Percentiles rank a stretch among this genome's conserved stretches.
Conservation (phyloP, 2,888 invertebrate genomes). For the Tipula vernalis region DNA sequence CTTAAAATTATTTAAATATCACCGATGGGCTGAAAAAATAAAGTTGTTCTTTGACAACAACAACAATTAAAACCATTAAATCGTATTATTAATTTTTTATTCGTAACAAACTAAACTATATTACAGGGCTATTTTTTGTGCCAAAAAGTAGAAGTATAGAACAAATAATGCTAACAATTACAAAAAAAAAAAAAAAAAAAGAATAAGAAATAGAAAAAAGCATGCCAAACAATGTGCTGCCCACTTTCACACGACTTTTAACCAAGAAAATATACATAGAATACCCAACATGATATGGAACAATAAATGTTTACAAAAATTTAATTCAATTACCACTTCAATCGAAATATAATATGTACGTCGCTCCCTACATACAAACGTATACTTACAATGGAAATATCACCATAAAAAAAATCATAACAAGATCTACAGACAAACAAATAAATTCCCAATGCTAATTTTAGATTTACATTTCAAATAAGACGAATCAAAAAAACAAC, state of each 20-base stretch:
- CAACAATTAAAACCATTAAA: too few relatives aligned
- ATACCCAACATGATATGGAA: not conserved
- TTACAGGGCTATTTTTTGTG: too few relatives aligned
- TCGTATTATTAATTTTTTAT: too few relatives aligned
- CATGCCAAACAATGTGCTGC: too few relatives aligned
- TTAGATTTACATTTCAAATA: slow-evolving; percentile 4
- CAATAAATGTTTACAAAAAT: not conserved
- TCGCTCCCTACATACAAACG: not conserved
- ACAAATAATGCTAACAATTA: too few relatives aligned
- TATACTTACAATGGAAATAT: not conserved
- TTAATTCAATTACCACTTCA: not conserved
- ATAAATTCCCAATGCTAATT: not conserved
- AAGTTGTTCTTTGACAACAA: too few relatives aligned
- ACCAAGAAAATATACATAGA: not conserved
- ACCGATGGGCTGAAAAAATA: too few relatives aligned
- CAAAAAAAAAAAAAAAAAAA: too few relatives aligned
- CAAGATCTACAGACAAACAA: not conserved
- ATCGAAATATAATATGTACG: not conserved
- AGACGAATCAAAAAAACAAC: not conserved
- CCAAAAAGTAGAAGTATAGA: too few relatives aligned
- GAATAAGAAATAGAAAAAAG: too few relatives aligned
- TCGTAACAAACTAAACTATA: too few relatives aligned
- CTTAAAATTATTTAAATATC: too few relatives aligned
- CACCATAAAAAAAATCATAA: not conserved
- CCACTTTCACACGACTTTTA: not conserved